Percentiles rank a stretch among this genome's conserved stretches.
Evolutionary conservation across 2,113 vertebrate genomes (phyloP).

Genomic region (Poecile atricapillus): DNA sequence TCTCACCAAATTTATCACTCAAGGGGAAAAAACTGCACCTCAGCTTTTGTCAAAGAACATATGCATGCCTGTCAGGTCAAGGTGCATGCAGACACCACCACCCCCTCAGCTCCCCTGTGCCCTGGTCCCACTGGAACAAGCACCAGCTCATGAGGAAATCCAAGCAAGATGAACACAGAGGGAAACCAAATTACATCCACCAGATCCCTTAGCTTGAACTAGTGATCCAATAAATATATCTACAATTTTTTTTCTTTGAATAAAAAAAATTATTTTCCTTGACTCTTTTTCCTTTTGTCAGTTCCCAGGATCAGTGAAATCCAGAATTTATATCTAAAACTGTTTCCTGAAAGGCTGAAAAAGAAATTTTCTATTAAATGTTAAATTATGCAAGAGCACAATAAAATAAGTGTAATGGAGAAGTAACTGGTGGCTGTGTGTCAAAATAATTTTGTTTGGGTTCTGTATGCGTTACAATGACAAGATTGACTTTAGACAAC

Average conservation of each 20-base stretch:
- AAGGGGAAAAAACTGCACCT: not conserved
- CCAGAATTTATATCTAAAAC: not conserved
- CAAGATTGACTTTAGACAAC: not conserved
- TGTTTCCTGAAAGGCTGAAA: not conserved
- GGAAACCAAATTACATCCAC: not conserved
- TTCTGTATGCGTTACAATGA: not conserved
- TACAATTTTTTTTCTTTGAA: not conserved
- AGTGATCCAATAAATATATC: not conserved
- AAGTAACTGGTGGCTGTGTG: not conserved
- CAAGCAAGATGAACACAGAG: not conserved
- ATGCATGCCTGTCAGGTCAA: not conserved
- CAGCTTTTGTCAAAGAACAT: not conserved
- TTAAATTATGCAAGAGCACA: not conserved
- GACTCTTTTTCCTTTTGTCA: not conserved
- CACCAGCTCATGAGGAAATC: not conserved
- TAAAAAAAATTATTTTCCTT: not conserved
- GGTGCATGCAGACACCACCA: not conserved
- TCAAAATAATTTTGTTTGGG: not conserved
- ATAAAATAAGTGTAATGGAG: not conserved
- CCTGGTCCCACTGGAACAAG: not conserved
- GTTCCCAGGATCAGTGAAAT: not conserved
- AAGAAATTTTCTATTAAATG: not conserved
- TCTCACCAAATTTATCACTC: not conserved
- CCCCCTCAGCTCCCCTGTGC: not conserved
- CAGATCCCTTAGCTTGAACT: not conserved